Conservation (phyloP, 1,140 invertebrate genomes). For the Mercenaria mercenaria region DNA sequence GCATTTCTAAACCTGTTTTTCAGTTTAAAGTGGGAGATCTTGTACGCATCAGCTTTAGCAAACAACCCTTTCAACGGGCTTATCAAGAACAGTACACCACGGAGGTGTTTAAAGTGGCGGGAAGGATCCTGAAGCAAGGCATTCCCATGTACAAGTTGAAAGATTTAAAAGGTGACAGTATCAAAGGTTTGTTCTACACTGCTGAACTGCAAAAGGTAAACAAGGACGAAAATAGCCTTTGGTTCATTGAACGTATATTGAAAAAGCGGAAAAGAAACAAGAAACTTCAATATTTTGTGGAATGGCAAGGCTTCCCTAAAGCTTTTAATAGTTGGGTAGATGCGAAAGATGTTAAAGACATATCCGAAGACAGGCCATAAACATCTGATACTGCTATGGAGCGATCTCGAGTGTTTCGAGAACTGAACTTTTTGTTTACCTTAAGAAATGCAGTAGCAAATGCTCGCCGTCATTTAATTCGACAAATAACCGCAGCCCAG, state of each 20-base stretch:
- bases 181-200: constrained; percentile 49
- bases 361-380: neutral
- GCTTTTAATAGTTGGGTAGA: constrained; percentile 49
- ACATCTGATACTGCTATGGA: neutral
- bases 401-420: neutral
- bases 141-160: constrained; percentile 62
- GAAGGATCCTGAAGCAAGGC: constrained; percentile 43
- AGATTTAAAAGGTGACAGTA: constrained; percentile 46
- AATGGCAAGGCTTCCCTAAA: constrained; percentile 48
- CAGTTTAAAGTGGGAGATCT: constrained; percentile 58
- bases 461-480: neutral
- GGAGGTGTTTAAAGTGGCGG: constrained; percentile 59
- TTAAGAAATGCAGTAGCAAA: neutral
- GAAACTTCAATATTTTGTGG: constrained; percentile 40
- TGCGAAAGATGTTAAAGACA: neutral
- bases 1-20: neutral
- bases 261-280: constrained; percentile 46
- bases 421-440: neutral
- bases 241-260: constrained; percentile 45
- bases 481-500: neutral
- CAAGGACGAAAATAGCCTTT: constrained; percentile 57
- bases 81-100: constrained; percentile 60
- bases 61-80: no score
- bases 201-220: constrained; percentile 62
- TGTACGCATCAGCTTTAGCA: no score